Evolutionary conservation across 2,888 invertebrate genomes (phyloP).

Genomic region (Entomobrya proxima): DNA sequence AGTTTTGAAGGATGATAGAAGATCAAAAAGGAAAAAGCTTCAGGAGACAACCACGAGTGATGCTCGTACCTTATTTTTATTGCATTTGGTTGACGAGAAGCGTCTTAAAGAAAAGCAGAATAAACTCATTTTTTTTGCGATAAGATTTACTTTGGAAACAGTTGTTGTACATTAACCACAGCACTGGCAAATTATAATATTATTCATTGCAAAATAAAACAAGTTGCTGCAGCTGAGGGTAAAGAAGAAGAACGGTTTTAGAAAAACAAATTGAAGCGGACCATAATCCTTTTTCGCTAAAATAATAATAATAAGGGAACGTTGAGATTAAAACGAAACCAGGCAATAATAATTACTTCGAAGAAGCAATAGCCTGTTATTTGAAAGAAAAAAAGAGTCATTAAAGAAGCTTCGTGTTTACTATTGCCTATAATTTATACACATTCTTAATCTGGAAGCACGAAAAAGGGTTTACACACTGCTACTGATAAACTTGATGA

Average conservation of each 20-base stretch:
- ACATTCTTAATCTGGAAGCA: neutral
- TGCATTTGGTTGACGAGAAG: neutral
- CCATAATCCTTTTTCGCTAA: conserved; percentile 10
- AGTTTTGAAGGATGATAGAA: conserved; percentile 32
- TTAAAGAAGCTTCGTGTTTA: conserved; percentile 34
- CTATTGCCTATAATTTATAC: neutral
- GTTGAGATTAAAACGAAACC: neutral
- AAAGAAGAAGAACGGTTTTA: conserved; percentile 1
- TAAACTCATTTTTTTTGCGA: conserved; percentile 26
- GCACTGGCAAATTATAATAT: neutral
- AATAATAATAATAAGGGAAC: conserved; percentile 11
- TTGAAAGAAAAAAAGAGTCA: conserved; percentile 48
- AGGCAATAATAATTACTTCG: conserved; percentile 10
- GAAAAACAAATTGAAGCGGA: conserved; percentile 31
- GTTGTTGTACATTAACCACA: too few species aligned
- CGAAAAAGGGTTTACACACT: neutral
- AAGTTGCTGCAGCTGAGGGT: neutral
- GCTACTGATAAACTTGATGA: conserved; percentile 21
- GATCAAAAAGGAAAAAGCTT: conserved; percentile 29
- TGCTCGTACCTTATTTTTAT: neutral
- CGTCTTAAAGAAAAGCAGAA: neutral
- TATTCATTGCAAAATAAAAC: conserved; percentile 33
- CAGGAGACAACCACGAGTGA: conserved; percentile 27
- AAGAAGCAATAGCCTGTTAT: neutral
- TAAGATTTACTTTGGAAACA: conserved; percentile 21